Conservation (phyloP, 2,797 vertebrate species). For the Mycteria americana region DNA sequence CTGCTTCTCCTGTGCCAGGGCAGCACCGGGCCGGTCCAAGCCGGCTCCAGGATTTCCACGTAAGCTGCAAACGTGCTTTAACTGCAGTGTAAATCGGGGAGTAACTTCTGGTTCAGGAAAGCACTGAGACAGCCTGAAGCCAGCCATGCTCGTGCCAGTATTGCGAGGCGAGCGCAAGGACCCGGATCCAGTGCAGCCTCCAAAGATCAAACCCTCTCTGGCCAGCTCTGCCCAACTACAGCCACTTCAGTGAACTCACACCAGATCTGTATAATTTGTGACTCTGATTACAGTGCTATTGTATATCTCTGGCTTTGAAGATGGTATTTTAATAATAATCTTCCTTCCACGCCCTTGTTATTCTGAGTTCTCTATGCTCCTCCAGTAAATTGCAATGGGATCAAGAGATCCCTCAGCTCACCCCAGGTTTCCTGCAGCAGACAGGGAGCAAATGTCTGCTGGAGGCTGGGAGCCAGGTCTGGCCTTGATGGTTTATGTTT, state of each 20-base stretch:
- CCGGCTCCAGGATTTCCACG: neutral
- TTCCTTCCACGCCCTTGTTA: neutral
- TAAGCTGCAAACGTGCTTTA: neutral
- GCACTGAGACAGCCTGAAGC: neutral
- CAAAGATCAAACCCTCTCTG: neutral
- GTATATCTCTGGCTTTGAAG: neutral
- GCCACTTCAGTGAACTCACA: neutral
- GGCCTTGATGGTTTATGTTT: neutral
- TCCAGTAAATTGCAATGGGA: neutral
- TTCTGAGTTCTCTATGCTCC: neutral
- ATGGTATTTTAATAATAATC: neutral
- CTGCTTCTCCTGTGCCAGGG: neutral
- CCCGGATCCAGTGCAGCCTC: neutral
- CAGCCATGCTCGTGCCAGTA: fast-evolving
- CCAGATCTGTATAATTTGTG: neutral
- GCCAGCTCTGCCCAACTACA: neutral
- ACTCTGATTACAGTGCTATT: neutral
- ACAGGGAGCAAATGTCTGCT: neutral
- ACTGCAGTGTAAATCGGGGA: neutral
- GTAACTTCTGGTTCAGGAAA: neutral
- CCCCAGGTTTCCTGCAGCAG: neutral
- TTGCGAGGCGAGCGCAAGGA: neutral
- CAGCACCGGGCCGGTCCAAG: fast-evolving
- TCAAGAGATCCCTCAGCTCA: neutral
- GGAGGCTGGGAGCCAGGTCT: neutral